These are phyloP conservation scores for Rhynchopsitta pachyrhyncha DNA, from an alignment of 2,113 vertebrate species.

Conservation along the genomic window DNA sequence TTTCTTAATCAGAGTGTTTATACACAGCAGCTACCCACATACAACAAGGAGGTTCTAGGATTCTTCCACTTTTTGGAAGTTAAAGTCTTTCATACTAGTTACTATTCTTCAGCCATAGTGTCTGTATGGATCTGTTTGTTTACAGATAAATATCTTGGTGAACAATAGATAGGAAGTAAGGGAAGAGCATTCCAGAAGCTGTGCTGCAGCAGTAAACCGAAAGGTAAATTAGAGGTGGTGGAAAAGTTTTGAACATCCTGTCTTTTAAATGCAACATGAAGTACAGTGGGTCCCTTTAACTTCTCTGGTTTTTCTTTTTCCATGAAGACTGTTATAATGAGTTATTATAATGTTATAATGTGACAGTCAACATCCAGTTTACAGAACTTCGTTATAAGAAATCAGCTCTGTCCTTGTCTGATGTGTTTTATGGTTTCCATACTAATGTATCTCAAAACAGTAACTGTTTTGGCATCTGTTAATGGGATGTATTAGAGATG, in stretches of 20 bases:
- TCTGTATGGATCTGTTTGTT: not conserved
- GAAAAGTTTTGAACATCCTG: not conserved
- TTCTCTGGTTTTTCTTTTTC: not conserved
- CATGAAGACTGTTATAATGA: not conserved
- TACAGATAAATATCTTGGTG: not conserved
- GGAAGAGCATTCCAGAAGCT: not conserved
- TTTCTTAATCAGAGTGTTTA: not conserved
- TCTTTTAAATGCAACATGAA: not conserved
- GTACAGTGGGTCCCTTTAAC: not conserved
- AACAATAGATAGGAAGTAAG: not conserved
- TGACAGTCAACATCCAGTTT: not conserved
- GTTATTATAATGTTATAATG: not conserved
- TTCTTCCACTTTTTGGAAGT: not conserved
- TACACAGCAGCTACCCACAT: not conserved
- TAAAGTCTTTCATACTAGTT: not conserved
- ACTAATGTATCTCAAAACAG: not conserved
- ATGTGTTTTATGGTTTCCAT: not conserved
- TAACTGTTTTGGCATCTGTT: not conserved
- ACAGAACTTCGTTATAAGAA: not conserved
- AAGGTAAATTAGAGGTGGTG: not conserved
- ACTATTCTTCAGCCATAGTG: not conserved
- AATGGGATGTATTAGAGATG: not conserved
- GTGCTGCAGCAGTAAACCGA: not conserved
- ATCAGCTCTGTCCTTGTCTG: not conserved
- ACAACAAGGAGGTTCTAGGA: not conserved